Base-by-base conservation (phyloP, 2,888 invertebrate species). In the Hydraecia micacea region DNA sequence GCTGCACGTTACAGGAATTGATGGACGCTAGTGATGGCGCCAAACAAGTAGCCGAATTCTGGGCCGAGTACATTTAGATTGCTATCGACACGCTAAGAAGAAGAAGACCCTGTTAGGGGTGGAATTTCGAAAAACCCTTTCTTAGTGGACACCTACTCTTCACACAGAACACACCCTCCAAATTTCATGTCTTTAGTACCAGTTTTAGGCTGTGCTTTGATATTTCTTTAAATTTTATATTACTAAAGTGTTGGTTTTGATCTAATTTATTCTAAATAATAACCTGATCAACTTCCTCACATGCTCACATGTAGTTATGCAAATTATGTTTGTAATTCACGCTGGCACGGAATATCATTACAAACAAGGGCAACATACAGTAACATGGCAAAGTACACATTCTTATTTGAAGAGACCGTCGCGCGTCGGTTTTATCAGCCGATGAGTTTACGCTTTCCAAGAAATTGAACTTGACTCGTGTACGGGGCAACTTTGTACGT, bases 261-360 rank as follows among this genome's bases (percentile, higher is more conserved):
- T 68, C 52, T 62, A 32, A 65, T 76, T 62, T 60, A 76, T 80
- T 78, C 49, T 73, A 55, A 42, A 68, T 58, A 81, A 65, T 46
- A 67, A 67, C 66, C 62, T 67, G 74, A 70, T 72, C 63, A 49
- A 81, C 73, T 81, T 75, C 46, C 69, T 77, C 42, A 74, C 73
- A 75, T 80, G 69, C 79, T 79, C 75, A 81, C 83, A 79, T 80
- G 75, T 81, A 80, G 77, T 76, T 81, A 87, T 79, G 86, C 65
- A 87, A 87, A 87, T 84, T 80, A 78, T 81, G 76, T 84, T 82
- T 76, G 81, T 77, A 79, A 80, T 87, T 87, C 80, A 84, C 77
- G 70, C 78, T 73, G 74, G 39, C 84, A 75, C 80, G 78, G 79
- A 85, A 84, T 83, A 81, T 66, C 71, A 73, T 85, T 83, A 81